These are phyloP conservation scores for Erpobdella octoculata DNA, from an alignment of 2,888 invertebrate genomes.

Conservation along the genomic window DNA sequence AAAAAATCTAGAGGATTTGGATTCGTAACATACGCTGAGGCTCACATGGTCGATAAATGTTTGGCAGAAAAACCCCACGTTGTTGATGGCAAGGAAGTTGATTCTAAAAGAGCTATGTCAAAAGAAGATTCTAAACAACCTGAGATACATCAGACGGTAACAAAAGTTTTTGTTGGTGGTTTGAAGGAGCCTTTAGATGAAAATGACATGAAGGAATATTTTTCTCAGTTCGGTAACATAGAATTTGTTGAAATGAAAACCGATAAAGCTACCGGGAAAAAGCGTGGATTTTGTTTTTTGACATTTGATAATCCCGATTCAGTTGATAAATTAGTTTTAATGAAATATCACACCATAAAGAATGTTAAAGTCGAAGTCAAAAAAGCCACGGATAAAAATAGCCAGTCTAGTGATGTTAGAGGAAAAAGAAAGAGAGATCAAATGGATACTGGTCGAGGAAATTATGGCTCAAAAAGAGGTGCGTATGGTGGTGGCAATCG, in stretches of 20 bases:
- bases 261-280: neutral
- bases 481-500: no score
- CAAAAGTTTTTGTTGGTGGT: conserved; percentile 88
- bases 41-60: neutral
- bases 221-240: neutral
- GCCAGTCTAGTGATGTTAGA: no score
- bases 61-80: neutral
- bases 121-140: conserved; percentile 64
- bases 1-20: neutral
- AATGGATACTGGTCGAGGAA: no score
- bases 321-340: neutral
- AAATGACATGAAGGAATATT: neutral
- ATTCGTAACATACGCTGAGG: neutral
- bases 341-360: neutral
- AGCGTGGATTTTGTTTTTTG: neutral
- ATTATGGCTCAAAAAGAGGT: no score
- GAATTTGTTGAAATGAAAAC: neutral
- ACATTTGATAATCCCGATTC: neutral
- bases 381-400: no score
- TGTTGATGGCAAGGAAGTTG: neutral
- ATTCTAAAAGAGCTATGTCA: neutral
- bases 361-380: neutral
- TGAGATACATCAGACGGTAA: conserved; percentile 78
- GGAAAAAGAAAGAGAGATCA: no score
- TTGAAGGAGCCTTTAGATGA: conserved; percentile 65